Evolutionary conservation across 2,888 invertebrate genomes (phyloP), one percentile per base, ranked within the genome.

Genomic region (Cabera pusaria): DNA sequence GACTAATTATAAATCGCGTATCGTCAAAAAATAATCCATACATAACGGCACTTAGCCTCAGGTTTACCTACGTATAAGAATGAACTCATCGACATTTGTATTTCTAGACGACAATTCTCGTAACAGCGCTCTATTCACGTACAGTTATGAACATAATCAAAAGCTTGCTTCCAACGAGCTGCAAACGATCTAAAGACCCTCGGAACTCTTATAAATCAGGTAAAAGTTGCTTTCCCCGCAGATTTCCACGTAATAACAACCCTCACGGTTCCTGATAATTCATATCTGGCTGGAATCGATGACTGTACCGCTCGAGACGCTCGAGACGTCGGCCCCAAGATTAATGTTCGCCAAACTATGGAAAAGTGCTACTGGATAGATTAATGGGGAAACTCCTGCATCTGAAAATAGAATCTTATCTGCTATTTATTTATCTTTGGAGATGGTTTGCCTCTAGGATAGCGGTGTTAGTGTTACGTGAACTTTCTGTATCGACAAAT

Each of bases 211-310:
- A 74, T 77, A 75, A 78, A 75, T 79, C 74, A 71, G 36, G 31
- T 31, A 41, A 56, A 60, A 56, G 58, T 52, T 54, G 57, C 63
- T 70, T 63, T 57, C 52, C 46, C 52, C 58, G 57, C 64, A 69
- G 69, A 69, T 73, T 72, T 7, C 6, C 64, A 67, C 66, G 66
- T 70, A 72, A 72, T 79, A 75, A 72, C 70, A 67, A 61, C 28
- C 22, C 19, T 43, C 43, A 16, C 8, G 33, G 7, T 3, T 7
- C 37, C 8, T 24, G 19, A 19, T 45, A 47, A 44, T 42, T 42
- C 39, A 50, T 44, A 43, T 38, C 42, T 38, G 36, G 27, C 25
- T 24, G 41, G 14, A 37, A 42, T 44, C 32, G 41, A 34, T 32
- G 50, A 38, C 29, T 16, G 20, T 17, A 19, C 22, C 24, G 11